Conservation (phyloP, 2,888 invertebrate genomes). For the Eupithecia insigniata region DNA sequence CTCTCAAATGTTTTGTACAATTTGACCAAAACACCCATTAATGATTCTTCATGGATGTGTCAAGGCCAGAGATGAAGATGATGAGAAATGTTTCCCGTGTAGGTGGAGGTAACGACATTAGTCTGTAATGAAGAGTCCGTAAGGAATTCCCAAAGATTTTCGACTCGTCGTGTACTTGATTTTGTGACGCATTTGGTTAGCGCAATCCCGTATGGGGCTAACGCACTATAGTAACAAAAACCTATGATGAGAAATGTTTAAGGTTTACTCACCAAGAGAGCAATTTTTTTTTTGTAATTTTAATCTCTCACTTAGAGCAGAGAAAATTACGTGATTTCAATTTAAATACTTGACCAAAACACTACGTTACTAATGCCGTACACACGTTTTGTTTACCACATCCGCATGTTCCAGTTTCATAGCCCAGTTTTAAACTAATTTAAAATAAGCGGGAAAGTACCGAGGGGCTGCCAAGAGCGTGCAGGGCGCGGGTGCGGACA, state of each 20-base stretch:
- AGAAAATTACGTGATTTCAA: neutral
- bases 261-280: neutral
- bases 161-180: no score
- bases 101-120: no score
- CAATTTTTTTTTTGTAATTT: neutral
- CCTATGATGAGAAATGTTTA: no score
- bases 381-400: neutral
- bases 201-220: no score
- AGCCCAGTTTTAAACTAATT: slow-evolving; percentile 22
- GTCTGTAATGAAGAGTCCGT: no score
- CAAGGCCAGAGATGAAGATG: no score
- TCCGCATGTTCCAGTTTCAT: slow-evolving; percentile 16
- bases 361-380: neutral
- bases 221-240: no score
- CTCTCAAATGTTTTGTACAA: neutral
- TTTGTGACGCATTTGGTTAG: no score
- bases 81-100: no score
- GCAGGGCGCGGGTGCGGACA: slow-evolving; percentile 29
- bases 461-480: slow-evolving; percentile 25
- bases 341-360: neutral
- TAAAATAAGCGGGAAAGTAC: slow-evolving; percentile 28
- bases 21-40: neutral
- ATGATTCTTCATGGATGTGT: neutral
- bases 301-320: neutral
- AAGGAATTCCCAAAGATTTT: no score